Evolutionary conservation across 2,797 vertebrate species (phyloP), one percentile per base, ranked within the genome.

Genomic region (Microchirus variegatus): DNA sequence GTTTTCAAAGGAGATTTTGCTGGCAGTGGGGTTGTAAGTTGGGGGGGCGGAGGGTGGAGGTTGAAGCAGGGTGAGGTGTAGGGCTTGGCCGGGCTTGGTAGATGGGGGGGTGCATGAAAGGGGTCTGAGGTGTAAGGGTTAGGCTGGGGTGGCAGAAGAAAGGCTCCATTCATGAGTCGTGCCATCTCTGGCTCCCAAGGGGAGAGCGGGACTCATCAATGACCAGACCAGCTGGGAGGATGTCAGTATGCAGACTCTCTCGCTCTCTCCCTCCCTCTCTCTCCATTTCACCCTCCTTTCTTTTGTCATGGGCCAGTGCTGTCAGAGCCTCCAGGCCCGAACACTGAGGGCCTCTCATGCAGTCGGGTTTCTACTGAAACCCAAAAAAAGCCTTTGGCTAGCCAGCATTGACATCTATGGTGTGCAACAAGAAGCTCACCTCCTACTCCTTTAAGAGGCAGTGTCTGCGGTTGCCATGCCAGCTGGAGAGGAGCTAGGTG

Each of bases 191-290:
- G 77, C 78, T 85, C 81, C 73, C 75, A 75, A 77, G 68, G 67
- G 82, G 60, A 72, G 60, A 72, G 75, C 61, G 67, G 58, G 86
- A 51, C 84, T 84, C 77, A 82, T 90, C 89, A 88, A 73, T 86
- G 86, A 84, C 80, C 81, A 75, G 82, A 84, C 86, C 87, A 90
- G 87, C 88, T 90, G 86, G 81, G 89, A 90, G 89, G 88, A 91
- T 89, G 85, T 89, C 83, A 90, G 83, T 75, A 60, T 78, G 76
- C 71, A 76, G 62, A 64, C 75, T 46, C 67, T 49, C 59, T 53
- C 75, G 11, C n/a, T n/a, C n/a, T n/a, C 64, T n/a, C 56, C 2
- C 61, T 57, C 55, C 14, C 31, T 45, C 46, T 42, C 37, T 43
- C 59, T 62, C 37, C 18, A 45, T 58, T 53, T 44, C 54, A 42